Evolutionary conservation across 2,888 invertebrate genomes (phyloP).

Genomic region (Rugalucina vietnamica): DNA sequence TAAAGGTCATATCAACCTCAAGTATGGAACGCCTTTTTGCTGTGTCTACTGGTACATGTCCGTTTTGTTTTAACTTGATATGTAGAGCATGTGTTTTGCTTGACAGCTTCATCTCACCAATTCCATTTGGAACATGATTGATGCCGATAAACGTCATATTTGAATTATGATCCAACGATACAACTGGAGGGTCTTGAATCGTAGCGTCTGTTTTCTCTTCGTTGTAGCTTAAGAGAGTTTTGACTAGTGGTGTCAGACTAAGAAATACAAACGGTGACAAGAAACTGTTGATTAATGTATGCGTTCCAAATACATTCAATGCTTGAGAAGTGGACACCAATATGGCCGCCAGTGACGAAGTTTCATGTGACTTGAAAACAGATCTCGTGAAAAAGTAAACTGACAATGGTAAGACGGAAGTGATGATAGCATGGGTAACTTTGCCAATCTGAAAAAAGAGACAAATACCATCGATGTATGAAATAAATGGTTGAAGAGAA

Average conservation of each 20-base stretch:
- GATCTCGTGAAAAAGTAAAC: constrained; percentile 66
- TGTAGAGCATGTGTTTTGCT: no score
- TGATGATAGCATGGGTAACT: constrained; percentile 62
- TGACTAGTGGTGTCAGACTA: constrained; percentile 17
- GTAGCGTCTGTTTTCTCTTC: background rate
- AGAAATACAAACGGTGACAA: constrained; percentile 70
- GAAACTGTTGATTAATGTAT: constrained; percentile 77
- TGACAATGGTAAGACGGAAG: constrained; percentile 69
- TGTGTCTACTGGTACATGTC: no score
- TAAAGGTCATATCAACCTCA: no score
- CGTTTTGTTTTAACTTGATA: no score
- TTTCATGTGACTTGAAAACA: constrained; percentile 64
- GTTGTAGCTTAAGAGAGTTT: background rate
- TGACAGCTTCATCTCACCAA: no score
- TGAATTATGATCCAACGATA: background rate
- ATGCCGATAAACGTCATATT: no score
- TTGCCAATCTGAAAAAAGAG: constrained; percentile 69
- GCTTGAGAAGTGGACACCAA: constrained; percentile 68
- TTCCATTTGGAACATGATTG: no score
- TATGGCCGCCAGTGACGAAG: constrained; percentile 68
- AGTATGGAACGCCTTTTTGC: no score
- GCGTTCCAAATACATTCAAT: constrained; percentile 76
- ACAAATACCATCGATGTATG: no score
- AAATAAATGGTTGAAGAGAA: no score
- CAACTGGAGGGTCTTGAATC: background rate